Conservation (phyloP, 2,888 invertebrate species). For the Dioctria linearis region DNA sequence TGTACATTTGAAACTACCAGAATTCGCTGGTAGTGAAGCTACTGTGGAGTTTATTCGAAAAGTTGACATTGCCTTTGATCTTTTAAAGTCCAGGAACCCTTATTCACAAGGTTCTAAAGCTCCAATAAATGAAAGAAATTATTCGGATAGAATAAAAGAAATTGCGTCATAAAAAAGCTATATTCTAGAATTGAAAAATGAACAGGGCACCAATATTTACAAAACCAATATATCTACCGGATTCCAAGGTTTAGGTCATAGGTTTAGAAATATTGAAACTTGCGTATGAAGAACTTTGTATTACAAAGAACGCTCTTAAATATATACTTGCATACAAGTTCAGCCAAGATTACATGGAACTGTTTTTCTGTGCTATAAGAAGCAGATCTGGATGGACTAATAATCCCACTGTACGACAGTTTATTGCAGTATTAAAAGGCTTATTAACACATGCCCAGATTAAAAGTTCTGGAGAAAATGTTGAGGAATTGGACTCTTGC, state of each 20-base stretch:
- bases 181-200: not conserved
- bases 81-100: not conserved
- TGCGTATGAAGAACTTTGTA: not conserved
- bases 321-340: constrained; percentile 34
- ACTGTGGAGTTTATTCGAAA: not conserved
- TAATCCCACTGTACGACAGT: constrained; percentile 18
- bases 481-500: not conserved
- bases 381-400: constrained; percentile 12
- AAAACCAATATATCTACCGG: constrained; percentile 1
- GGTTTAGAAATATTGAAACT: constrained; percentile 7
- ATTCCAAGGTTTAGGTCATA: not conserved
- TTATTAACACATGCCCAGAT: too few relatives aligned
- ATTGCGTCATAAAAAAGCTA: not conserved
- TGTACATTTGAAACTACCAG: not conserved
- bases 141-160: not conserved
- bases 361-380: constrained; percentile 17
- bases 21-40: not conserved
- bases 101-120: not conserved
- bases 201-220: not conserved
- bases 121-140: not conserved
- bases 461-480: not conserved
- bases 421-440: too few relatives aligned
- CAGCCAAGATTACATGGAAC: not conserved
- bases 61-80: not conserved
- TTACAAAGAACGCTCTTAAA: not conserved